phyloP scores from a whole-genome alignment of 2,797 vertebrate genomes.

The Oreochromis grahami region DNA sequence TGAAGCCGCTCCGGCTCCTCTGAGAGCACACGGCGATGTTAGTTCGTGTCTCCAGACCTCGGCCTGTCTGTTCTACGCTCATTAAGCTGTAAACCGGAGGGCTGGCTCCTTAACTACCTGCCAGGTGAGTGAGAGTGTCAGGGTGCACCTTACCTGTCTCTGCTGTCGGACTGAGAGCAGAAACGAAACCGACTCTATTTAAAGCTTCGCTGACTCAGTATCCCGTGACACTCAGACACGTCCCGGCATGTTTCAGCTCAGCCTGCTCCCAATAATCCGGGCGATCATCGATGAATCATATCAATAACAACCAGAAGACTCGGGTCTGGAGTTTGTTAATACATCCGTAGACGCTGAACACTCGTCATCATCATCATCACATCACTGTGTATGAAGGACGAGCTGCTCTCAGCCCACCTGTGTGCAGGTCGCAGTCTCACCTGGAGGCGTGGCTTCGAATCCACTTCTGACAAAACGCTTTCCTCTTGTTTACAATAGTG shows the following conservation, averaged over 20 bases:
- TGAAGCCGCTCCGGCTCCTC: not conserved
- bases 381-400: fast-evolving
- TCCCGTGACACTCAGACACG: not conserved
- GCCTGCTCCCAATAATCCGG: not conserved
- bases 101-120: not conserved
- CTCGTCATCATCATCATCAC: not conserved
- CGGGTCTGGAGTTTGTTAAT: not conserved
- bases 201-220: not conserved
- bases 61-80: not conserved
- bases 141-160: not conserved
- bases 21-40: not conserved
- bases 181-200: not conserved
- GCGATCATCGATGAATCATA: fast-evolving
- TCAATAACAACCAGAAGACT: not conserved
- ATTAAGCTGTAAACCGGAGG: not conserved
- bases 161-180: not conserved
- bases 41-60: not conserved
- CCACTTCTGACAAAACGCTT: not conserved
- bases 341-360: not conserved
- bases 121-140: not conserved
- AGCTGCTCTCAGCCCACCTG: not conserved
- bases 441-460: constrained; percentile 44
- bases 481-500: not conserved
- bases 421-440: constrained; percentile 24
- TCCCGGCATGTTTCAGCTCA: not conserved